These are phyloP conservation scores for Ranitomeya variabilis DNA, from an alignment of 2,113 vertebrate genomes.

Conservation along the genomic window DNA sequence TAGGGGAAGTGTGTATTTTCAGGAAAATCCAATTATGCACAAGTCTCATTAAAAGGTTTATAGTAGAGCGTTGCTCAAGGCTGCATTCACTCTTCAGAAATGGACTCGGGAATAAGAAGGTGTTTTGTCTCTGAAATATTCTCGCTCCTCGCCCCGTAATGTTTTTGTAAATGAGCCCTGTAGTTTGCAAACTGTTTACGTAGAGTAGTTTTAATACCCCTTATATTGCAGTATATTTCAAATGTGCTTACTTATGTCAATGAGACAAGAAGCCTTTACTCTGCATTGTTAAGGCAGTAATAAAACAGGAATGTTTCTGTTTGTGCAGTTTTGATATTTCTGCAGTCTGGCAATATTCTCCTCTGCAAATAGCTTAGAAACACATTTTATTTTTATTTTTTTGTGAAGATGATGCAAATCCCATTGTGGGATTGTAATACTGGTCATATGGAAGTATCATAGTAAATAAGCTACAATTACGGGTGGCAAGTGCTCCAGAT, in stretches of 20 bases:
- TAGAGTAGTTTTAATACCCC: constrained; percentile 57
- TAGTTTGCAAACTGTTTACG: constrained; percentile 51
- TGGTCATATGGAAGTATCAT: constrained; percentile 55
- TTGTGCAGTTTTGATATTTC: constrained; percentile 57
- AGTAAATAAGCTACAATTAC: constrained; percentile 55
- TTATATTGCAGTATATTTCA: constrained; percentile 57
- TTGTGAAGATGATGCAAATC: constrained; percentile 55
- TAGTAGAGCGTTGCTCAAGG: constrained; percentile 34
- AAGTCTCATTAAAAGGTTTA: constrained; percentile 44
- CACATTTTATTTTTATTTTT: constrained; percentile 31
- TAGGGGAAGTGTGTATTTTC: constrained; percentile 33
- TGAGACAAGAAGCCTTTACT: constrained; percentile 56
- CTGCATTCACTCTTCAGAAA: constrained; percentile 25
- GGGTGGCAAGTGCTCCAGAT: not conserved
- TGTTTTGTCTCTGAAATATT: constrained; percentile 47
- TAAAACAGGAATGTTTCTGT: constrained; percentile 58
- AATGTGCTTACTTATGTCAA: constrained; percentile 59
- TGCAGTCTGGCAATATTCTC: constrained; percentile 56
- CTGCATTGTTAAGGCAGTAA: constrained; percentile 57
- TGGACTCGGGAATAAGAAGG: constrained; percentile 41
- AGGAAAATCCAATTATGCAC: constrained; percentile 43
- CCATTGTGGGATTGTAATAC: constrained; percentile 55
- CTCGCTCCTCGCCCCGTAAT: constrained; percentile 43
- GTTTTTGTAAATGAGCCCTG: constrained; percentile 40
- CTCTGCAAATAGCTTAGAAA: constrained; percentile 56